Evolutionary conservation across 1,140 invertebrate genomes (phyloP).

Genomic region (Hypothenemus hampei): DNA sequence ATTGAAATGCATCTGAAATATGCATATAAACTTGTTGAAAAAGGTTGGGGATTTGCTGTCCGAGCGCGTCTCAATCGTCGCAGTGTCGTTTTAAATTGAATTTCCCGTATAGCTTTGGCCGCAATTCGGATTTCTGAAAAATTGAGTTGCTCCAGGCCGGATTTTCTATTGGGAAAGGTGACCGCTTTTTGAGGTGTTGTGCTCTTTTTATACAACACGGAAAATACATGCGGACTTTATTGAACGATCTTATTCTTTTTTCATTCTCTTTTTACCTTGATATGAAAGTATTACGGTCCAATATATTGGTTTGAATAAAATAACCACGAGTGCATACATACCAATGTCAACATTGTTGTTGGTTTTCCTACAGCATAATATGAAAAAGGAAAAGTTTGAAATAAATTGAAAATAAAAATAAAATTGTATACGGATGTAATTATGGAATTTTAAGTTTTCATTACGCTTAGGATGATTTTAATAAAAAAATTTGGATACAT

Average conservation of each 20-base stretch:
- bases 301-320: not conserved
- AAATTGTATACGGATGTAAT: not conserved
- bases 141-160: constrained; percentile 14
- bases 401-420: too few relatives aligned
- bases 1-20: constrained; percentile 27
- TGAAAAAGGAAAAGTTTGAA: too few relatives aligned
- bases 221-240: too few relatives aligned
- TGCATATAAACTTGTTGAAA: constrained; percentile 17
- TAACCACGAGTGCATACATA: not conserved
- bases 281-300: not conserved
- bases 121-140: constrained; percentile 17
- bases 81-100: constrained; percentile 21
- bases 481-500: not conserved
- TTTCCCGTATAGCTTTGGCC: constrained; percentile 16
- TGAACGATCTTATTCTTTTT: not conserved
- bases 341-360: too few relatives aligned
- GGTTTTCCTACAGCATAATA: too few relatives aligned
- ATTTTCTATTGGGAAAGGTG: constrained; percentile 10
- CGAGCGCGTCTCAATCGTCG: constrained; percentile 15
- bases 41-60: constrained; percentile 13
- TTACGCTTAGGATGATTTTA: not conserved
- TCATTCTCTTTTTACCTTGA: not conserved
- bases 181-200: not conserved
- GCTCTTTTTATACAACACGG: not conserved
- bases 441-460: not conserved